Base-by-base conservation (phyloP, 2,113 vertebrate genomes). In the Hystrix brachyura region DNA sequence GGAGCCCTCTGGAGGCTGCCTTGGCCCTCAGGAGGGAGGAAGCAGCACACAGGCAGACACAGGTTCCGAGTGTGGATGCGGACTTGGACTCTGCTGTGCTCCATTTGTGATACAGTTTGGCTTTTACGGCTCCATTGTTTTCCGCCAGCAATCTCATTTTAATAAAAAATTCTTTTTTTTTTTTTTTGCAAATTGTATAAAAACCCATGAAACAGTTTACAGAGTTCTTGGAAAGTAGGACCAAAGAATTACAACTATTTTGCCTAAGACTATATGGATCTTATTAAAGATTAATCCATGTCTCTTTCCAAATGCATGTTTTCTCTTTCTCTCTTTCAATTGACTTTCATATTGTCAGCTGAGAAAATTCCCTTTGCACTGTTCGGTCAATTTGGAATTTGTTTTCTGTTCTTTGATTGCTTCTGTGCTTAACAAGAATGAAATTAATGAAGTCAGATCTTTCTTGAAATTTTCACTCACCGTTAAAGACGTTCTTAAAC, bases 31-130 rank as follows among this genome's bases (percentile, higher is more conserved):
- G 32, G 19, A 43, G 18, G 19, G 23, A 19, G 0, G 60, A 38
- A 10, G 32, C 1, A 19, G 18, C 4, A 1, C 5, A 0, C 0
- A 1, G 5, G 9, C 86, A 55, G 60, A 48, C 46, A 23, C 2
- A 0, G 51, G 29, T 4, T 38, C 87, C 21, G 27, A 32, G 32
- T 7, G 27, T 11, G 0, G 27, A 6, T 34, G 25, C 0, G 27
- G 14, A 18, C 10, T 14, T 14, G 1, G n/a, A 32, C n/a, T 14
- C 38, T 1, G 13, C 64, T 0, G 9, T 0, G 15, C 32, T 81
- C 53, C 12, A 1, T 11, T n/a, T n/a, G 79, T 55, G 10, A 23
- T 1, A 14, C 27, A 27, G 43, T 76, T 38, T 18, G 32, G 29
- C 43, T 34, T 25, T 38, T 4, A 65, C 2, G 32, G 62, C 43